phyloP scores from a whole-genome alignment of 2,797 vertebrate species.

The Sciurus carolinensis region DNA sequence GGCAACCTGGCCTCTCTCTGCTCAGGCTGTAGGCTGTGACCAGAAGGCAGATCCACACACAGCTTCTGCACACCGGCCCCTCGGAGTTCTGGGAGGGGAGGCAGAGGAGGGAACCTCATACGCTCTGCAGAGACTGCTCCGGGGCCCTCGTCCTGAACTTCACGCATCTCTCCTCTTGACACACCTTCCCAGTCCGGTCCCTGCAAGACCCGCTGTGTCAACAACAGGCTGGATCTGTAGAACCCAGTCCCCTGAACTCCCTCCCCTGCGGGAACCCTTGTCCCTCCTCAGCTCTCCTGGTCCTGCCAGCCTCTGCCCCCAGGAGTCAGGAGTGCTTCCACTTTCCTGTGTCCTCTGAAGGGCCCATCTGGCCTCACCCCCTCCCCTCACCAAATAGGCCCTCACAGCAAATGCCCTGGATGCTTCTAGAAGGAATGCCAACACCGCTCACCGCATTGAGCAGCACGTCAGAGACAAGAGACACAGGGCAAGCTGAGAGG shows the following conservation, averaged over 20 bases:
- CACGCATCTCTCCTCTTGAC: too few relatives aligned
- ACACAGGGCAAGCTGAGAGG: background rate
- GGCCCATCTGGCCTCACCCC: too few relatives aligned
- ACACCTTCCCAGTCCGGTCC: background rate
- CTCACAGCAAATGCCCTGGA: background rate
- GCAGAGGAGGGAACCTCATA: background rate
- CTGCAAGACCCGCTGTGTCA: background rate
- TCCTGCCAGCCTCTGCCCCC: background rate
- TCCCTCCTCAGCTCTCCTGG: background rate
- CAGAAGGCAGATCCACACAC: background rate
- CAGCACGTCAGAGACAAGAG: background rate
- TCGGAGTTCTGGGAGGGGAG: background rate
- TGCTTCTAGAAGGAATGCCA: background rate
- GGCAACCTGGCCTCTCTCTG: background rate
- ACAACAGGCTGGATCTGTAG: background rate
- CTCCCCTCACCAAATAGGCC: background rate
- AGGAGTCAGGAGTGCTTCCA: background rate
- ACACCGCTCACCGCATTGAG: background rate
- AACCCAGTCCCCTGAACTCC: accelerated
- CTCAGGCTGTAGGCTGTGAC: background rate
- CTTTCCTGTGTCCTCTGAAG: background rate
- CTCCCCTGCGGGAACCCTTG: background rate
- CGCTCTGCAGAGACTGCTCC: too few relatives aligned
- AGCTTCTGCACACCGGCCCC: background rate
- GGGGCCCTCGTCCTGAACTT: background rate